A percentile compares a stretch with the other conserved stretches of the same genome.
Evolutionary conservation across 2,113 vertebrate genomes (phyloP).

Genomic region (Hippocampus mohnikei): DNA sequence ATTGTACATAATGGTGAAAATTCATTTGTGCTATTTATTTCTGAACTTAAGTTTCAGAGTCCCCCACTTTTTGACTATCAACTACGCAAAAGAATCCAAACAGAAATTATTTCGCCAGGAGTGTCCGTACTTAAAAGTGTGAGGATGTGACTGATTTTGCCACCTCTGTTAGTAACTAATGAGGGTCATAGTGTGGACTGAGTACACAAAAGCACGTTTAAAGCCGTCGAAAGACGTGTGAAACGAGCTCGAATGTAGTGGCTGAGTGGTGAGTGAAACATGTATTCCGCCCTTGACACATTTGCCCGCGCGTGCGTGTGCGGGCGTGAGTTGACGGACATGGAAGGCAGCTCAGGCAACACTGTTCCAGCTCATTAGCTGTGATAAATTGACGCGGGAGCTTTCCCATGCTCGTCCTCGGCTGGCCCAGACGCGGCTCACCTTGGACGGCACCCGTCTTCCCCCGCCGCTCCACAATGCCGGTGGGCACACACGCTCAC

Average conservation of each 20-base stretch:
- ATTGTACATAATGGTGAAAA: not conserved
- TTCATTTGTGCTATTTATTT: not conserved
- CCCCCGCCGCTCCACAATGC: slow-evolving; percentile 15
- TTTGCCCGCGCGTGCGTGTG: slow-evolving; percentile 42
- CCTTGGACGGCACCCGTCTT: slow-evolving; percentile 64
- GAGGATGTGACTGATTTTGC: not conserved
- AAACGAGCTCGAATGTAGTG: slow-evolving; percentile 13
- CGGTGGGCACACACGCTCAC: too few species aligned
- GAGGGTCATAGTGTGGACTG: too few species aligned
- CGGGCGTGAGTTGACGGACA: slow-evolving; percentile 55
- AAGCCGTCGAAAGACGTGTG: not conserved
- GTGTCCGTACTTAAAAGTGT: not conserved
- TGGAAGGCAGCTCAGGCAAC: slow-evolving; percentile 64
- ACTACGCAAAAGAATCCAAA: not conserved
- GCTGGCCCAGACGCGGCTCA: slow-evolving; percentile 73
- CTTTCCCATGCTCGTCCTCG: slow-evolving; percentile 77
- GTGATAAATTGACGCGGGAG: slow-evolving; percentile 79
- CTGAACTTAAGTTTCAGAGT: not conserved
- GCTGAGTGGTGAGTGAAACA: slow-evolving; percentile 22
- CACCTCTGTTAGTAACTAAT: not conserved
- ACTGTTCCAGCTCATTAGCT: slow-evolving; percentile 77
- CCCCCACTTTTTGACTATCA: too few species aligned
- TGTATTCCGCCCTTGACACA: slow-evolving; percentile 40
- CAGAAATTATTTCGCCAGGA: not conserved
- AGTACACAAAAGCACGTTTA: not conserved